These are phyloP conservation scores for Lycia hirtaria DNA, from an alignment of 2,888 invertebrate species.

Conservation along the genomic window DNA sequence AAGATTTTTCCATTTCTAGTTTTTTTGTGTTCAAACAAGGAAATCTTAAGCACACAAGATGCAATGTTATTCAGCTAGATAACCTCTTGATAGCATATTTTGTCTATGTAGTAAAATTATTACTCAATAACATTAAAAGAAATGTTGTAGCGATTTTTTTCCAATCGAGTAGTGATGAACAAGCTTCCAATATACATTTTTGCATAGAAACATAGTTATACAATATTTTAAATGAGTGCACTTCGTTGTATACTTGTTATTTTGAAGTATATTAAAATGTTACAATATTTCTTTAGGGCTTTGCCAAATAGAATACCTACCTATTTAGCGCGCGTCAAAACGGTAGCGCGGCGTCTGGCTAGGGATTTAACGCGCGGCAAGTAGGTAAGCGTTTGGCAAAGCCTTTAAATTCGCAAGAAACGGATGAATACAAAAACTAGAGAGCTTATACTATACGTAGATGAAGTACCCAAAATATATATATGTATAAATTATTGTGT, in stretches of 20 bases:
- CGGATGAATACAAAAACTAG: conserved; percentile 31
- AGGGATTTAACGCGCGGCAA: no score
- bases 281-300: conserved; percentile 18
- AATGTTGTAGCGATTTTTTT: conserved; percentile 18
- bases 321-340: no score
- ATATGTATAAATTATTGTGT: conserved; percentile 4
- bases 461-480: conserved; percentile 16
- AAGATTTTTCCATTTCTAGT: no score
- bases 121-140: conserved; percentile 5
- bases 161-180: not conserved
- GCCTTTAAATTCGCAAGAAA: no score
- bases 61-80: conserved; percentile 13
- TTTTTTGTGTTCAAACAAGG: no score
- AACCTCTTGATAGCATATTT: not conserved
- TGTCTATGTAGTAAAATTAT: not conserved
- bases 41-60: no score
- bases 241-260: no score
- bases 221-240: no score
- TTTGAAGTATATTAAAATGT: not conserved
- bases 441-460: conserved; percentile 39
- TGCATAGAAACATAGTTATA: conserved; percentile 3
- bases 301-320: no score
- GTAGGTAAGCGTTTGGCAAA: no score
- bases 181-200: conserved; percentile 5
- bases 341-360: no score